Conservation (phyloP, 1,140 invertebrate genomes). For the Microvelia longipes region DNA sequence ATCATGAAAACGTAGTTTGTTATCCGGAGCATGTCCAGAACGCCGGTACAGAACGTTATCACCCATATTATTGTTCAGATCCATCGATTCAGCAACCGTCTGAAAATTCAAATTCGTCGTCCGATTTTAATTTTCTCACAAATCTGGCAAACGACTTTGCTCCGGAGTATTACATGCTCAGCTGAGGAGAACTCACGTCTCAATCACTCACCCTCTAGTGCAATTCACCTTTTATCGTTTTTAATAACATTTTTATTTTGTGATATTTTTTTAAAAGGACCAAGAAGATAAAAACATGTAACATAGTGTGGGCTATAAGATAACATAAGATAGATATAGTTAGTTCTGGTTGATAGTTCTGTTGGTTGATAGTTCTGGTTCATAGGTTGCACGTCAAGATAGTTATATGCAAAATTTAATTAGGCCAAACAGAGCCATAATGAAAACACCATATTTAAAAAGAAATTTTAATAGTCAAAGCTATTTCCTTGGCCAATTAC, state of each 20-base stretch:
- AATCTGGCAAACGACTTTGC: conserved; percentile 80
- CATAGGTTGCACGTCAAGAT: no score
- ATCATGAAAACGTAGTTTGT: conserved; percentile 16
- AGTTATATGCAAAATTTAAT: no score
- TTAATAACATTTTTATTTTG: not conserved
- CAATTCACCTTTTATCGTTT: not conserved
- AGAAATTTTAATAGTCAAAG: no score
- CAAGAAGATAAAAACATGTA: not conserved
- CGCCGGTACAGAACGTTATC: conserved; percentile 30
- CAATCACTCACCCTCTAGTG: not conserved
- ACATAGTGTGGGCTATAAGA: not conserved
- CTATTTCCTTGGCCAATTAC: no score
- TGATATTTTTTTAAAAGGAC: not conserved
- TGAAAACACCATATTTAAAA: no score
- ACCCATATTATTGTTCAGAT: conserved; percentile 45
- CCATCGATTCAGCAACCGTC: conserved; percentile 27
- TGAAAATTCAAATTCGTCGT: conserved; percentile 77
- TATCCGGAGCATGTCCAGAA: not conserved
- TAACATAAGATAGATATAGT: not conserved
- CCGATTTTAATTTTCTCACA: conserved; percentile 80
- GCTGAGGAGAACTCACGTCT: conserved; percentile 28
- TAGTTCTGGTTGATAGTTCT: no score
- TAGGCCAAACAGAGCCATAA: no score
- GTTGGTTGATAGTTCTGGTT: no score
- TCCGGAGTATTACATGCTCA: conserved; percentile 79